Base-by-base conservation (phyloP, 2,888 invertebrate genomes). In the Theretra japonica region DNA sequence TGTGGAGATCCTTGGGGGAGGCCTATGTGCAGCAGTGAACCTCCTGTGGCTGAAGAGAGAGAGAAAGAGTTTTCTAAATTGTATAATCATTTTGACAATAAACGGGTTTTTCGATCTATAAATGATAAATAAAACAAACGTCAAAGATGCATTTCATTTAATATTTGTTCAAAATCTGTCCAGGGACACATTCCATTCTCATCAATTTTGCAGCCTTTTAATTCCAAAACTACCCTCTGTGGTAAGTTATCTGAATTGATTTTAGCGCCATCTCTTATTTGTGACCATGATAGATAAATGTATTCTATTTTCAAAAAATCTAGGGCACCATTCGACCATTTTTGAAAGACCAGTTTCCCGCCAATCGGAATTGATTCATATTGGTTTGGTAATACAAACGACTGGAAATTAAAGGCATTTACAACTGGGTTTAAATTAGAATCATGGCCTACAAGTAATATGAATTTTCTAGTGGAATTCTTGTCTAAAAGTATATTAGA, bases 331-430 rank as follows among this genome's bases (percentile, higher is more conserved):
- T 90, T 85, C 1, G 82, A 77, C 89, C 90, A 92, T 78, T 88
- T 92, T 79, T 92, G 89, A 71, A 92, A 92, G 1, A 93, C 82
- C 1, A 93, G 33, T 82, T 92, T 93, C 2, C 90, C 89, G 4
- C 93, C 93, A 41, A 93, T 84, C 0, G 93, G 93, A 1, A 85
- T 87, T 7, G 78, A 80, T 74, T 93, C 92, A 33, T 80, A 80
- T 70, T 91, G 90, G 58, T 84, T 81, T 21, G 84, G 80, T 23
- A 91, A 76, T 11, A 72, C 74, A 73, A 83, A 65, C 23, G 65
- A 48, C 23, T 65, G 21, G 11, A 65, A 65, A 17, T 65, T 5
- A 5, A 65, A 23, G 2, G 65, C 65, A 1, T 23, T 65, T 4
- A 69, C 53, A 28, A 80, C 25, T 11, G 71, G 11, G 30, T 75